phyloP scores from a whole-genome alignment of 1,140 invertebrate genomes.

The Holotrichia oblita region DNA sequence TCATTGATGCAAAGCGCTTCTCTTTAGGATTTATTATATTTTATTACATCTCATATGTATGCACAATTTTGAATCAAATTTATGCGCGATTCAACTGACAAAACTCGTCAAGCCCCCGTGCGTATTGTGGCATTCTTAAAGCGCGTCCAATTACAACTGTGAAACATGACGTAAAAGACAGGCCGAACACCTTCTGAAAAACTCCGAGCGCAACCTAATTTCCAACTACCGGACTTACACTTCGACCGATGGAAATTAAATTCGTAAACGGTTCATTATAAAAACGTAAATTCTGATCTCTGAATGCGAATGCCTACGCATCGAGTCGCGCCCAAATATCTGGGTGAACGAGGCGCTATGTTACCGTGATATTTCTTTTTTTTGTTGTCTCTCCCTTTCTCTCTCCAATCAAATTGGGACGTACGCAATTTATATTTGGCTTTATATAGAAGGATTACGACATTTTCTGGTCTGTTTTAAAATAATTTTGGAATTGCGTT shows the following conservation, averaged over 20 bases:
- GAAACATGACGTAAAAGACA: background rate
- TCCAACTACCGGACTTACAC: background rate
- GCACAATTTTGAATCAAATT: background rate
- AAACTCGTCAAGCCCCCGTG: background rate
- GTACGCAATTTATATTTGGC: background rate
- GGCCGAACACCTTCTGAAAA: background rate
- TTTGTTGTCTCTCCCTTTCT: background rate
- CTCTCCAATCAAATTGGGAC: background rate
- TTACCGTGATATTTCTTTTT: background rate
- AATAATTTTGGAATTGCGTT: no score
- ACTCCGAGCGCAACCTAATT: background rate
- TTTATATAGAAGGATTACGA: slow-evolving; percentile 9
- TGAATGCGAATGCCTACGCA: background rate
- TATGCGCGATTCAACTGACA: background rate
- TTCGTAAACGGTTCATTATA: slow-evolving; percentile 8
- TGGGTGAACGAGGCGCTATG: background rate
- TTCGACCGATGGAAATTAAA: background rate
- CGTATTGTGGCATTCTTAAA: background rate
- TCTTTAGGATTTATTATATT: background rate
- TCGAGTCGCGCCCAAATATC: background rate
- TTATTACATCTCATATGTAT: background rate
- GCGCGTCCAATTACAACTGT: background rate
- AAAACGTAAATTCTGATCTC: background rate
- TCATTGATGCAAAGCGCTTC: no score
- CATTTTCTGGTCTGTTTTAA: background rate